Evolutionary conservation across 2,888 invertebrate species (phyloP).

Genomic region (Xylota sylvarum): DNA sequence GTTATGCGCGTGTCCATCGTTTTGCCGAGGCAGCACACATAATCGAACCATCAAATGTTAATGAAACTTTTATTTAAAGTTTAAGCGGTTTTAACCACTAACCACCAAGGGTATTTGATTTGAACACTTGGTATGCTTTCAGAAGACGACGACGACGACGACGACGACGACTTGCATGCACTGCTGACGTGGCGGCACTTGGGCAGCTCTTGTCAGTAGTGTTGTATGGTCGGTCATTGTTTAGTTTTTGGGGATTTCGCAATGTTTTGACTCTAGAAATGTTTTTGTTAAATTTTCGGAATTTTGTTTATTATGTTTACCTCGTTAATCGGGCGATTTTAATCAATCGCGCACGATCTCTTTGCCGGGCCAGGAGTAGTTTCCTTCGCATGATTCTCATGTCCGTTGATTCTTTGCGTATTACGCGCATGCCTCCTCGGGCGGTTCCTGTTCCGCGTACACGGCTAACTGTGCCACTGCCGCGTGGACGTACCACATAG

Average conservation of each 20-base stretch:
- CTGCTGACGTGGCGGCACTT: constrained; percentile 29
- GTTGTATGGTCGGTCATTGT: constrained; percentile 16
- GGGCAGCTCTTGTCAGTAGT: constrained; percentile 15
- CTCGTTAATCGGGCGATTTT: constrained; percentile 85
- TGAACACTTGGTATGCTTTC: constrained; percentile 24
- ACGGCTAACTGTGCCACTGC: constrained; percentile 80
- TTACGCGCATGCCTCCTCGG: constrained; percentile 82
- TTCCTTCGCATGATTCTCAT: constrained; percentile 84
- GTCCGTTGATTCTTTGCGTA: constrained; percentile 83
- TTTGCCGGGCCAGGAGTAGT: constrained; percentile 83
- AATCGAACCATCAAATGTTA: constrained; percentile 36
- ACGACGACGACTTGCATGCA: constrained; percentile 16
- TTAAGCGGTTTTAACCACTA: constrained; percentile 34
- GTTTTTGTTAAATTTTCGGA: constrained; percentile 75
- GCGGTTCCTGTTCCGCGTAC: constrained; percentile 79
- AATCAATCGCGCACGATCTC: constrained; percentile 83
- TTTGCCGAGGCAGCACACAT: constrained; percentile 45
- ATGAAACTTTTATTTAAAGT: constrained; percentile 19
- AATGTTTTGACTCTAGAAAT: constrained; percentile 66
- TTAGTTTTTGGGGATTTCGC: constrained; percentile 51
- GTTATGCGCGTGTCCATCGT: constrained; percentile 46
- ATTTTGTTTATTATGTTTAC: constrained; percentile 80
- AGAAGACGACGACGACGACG: constrained; percentile 1
- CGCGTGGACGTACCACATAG: constrained; percentile 82
- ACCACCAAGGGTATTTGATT: constrained; percentile 46